Conservation (phyloP, 2,888 invertebrate genomes). For the Herminia tarsipennalis region DNA sequence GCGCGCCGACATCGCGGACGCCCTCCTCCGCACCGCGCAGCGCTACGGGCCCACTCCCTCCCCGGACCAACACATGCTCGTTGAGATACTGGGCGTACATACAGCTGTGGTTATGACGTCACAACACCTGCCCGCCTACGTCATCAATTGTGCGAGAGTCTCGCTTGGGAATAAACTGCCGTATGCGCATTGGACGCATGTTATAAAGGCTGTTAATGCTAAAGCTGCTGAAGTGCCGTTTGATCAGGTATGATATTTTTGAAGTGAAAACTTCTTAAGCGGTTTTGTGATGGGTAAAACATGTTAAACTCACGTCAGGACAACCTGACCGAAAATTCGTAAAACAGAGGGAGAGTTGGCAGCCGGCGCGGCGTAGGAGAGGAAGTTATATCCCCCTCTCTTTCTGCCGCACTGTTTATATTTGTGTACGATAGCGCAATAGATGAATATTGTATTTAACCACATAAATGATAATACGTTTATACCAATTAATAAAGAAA, state of each 20-base stretch:
- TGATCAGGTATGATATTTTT: conserved; percentile 59
- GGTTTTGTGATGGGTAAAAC: no score
- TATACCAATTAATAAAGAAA: no score
- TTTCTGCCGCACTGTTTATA: no score
- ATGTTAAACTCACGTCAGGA: no score
- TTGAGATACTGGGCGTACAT: conserved; percentile 70
- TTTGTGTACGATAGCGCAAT: no score
- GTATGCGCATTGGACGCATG: conserved; percentile 47
- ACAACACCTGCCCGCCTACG: conserved; percentile 46
- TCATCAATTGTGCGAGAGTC: conserved; percentile 39
- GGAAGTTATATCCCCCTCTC: no score
- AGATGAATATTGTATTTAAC: no score
- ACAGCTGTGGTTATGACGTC: conserved; percentile 42
- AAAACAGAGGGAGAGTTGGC: no score
- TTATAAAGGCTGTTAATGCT: conserved; percentile 44
- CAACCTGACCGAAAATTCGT: no score
- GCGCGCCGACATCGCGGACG: conserved; percentile 53
- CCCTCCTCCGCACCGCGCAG: conserved; percentile 48
- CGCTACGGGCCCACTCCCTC: conserved; percentile 49
- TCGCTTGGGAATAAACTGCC: conserved; percentile 47
- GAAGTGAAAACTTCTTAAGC: no score
- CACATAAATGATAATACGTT: no score
- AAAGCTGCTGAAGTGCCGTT: conserved; percentile 44
- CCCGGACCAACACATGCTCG: conserved; percentile 50
- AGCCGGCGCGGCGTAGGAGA: no score